Evolutionary conservation across 2,113 vertebrate genomes (phyloP).

Genomic region (Dasyornis broadbenti): DNA sequence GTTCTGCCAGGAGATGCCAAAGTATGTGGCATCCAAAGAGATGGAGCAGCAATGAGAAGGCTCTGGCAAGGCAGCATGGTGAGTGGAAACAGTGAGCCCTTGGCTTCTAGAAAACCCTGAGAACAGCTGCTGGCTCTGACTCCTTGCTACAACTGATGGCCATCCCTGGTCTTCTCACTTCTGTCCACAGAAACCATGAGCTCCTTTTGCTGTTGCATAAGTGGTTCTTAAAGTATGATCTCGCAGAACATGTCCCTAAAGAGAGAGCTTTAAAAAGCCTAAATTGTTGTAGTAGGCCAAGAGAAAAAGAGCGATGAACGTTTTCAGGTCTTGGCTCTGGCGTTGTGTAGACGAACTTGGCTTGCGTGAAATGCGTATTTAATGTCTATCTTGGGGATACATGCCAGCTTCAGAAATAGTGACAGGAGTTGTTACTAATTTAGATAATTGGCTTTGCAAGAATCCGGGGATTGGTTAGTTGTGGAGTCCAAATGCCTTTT

Average conservation of each 20-base stretch:
- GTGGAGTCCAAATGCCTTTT: slow-evolving; percentile 1
- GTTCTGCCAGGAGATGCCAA: neutral
- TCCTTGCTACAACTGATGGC: neutral
- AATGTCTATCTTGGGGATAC: neutral
- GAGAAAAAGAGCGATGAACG: rapidly evolving
- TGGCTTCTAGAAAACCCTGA: neutral
- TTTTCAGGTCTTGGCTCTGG: neutral
- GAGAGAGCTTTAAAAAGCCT: slow-evolving; percentile 10
- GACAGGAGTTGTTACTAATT: slow-evolving; percentile 51
- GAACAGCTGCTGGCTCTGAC: neutral
- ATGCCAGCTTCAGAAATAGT: slow-evolving; percentile 32
- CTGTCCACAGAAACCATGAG: neutral
- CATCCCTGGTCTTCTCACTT: neutral
- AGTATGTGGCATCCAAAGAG: neutral
- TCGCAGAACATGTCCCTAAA: neutral
- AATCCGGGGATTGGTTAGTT: slow-evolving; percentile 3
- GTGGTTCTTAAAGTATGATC: neutral
- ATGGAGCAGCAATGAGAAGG: neutral
- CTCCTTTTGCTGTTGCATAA: neutral
- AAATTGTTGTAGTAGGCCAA: neutral
- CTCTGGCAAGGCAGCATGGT: neutral
- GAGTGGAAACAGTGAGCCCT: neutral
- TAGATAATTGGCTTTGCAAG: slow-evolving; percentile 62
- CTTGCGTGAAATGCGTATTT: neutral
- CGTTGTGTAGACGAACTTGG: neutral